phyloP scores from a whole-genome alignment of 2,113 vertebrate genomes.

The Delphinus delphis region DNA sequence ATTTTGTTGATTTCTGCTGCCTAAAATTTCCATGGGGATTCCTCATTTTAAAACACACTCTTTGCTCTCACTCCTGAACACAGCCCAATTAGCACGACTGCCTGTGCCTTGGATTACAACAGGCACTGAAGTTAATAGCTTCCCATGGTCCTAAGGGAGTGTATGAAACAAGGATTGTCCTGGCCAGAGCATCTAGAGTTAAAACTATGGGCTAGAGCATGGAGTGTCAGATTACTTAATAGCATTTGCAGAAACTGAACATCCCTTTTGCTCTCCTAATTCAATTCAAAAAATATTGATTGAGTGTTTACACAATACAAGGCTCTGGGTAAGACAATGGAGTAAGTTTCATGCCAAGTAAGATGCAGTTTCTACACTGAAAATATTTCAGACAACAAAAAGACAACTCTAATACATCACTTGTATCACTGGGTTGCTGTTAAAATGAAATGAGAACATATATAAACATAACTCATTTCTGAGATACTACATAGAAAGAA shows the following conservation, averaged over 20 bases:
- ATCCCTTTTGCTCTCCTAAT: conserved; percentile 54
- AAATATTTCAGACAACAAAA: conserved; percentile 45
- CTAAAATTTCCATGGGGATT: conserved; percentile 69
- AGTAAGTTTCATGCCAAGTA: background rate
- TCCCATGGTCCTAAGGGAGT: conserved; percentile 52
- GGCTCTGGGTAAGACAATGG: background rate
- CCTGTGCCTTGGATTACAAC: conserved; percentile 60
- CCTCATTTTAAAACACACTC: conserved; percentile 61
- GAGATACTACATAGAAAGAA: background rate
- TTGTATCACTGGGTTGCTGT: background rate
- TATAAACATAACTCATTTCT: background rate
- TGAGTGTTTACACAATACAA: background rate
- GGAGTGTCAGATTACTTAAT: conserved; percentile 69
- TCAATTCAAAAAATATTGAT: conserved; percentile 57
- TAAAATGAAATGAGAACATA: background rate
- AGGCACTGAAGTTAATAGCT: conserved; percentile 55
- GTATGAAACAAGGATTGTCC: conserved; percentile 58
- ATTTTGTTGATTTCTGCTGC: conserved; percentile 71
- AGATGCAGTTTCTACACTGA: background rate
- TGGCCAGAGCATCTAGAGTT: conserved; percentile 60
- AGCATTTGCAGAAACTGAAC: conserved; percentile 68
- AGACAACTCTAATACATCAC: background rate
- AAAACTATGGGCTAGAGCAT: conserved; percentile 29
- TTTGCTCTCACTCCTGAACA: conserved; percentile 65
- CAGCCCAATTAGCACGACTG: conserved; percentile 13